phyloP scores from a whole-genome alignment of 1,140 invertebrate species.

The Pseudomyrmex dendroicus region DNA sequence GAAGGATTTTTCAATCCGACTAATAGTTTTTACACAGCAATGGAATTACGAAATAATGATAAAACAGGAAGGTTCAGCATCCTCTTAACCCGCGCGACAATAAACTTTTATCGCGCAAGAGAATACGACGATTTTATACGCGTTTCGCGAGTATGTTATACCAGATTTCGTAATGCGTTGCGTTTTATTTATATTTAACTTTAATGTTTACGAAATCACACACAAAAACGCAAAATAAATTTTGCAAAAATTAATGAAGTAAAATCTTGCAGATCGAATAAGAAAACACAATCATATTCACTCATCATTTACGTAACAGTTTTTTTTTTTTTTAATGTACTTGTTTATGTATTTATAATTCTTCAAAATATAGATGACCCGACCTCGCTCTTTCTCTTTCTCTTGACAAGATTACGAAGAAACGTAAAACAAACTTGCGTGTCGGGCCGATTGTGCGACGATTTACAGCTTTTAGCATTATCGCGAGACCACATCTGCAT shows the following conservation, averaged over 20 bases:
- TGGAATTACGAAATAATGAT: too few species aligned
- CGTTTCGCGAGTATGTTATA: too few species aligned
- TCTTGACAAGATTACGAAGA: slow-evolving; percentile 40
- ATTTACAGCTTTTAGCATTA: slow-evolving; percentile 57
- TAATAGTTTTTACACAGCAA: too few species aligned
- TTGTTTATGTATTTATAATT: slow-evolving; percentile 18
- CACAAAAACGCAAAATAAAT: too few species aligned
- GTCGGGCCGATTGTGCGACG: slow-evolving; percentile 42
- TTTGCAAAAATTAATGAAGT: too few species aligned
- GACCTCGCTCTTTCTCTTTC: slow-evolving; percentile 20
- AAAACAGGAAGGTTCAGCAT: too few species aligned
- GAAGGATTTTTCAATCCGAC: too few species aligned
- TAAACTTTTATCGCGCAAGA: neutral
- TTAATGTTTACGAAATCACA: too few species aligned
- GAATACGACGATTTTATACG: neutral
- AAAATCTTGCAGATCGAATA: too few species aligned
- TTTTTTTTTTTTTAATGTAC: neutral
- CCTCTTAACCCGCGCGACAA: neutral
- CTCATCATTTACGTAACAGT: neutral
- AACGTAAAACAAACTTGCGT: slow-evolving; percentile 38
- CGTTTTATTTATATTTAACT: too few species aligned
- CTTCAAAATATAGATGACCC: slow-evolving; percentile 7
- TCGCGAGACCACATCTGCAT: slow-evolving; percentile 46
- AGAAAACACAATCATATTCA: too few species aligned
- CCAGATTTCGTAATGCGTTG: too few species aligned